Percentiles rank a stretch among this genome's conserved stretches.
These are phyloP conservation scores for Thamnophis sirtalis DNA, from an alignment of 2,113 vertebrate species.

Conservation along the genomic window DNA sequence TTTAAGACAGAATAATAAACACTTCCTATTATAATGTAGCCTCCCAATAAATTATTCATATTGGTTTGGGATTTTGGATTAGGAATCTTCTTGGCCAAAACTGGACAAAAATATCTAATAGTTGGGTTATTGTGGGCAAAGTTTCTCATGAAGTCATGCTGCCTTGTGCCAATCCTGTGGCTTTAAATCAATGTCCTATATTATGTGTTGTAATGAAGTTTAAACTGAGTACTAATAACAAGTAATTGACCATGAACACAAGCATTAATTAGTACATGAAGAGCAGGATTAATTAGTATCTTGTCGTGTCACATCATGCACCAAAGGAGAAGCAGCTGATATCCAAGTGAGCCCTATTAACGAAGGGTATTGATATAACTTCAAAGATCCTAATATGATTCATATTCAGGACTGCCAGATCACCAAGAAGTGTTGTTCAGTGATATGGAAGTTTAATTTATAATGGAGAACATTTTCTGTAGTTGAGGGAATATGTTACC, in stretches of 20 bases:
- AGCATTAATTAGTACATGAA: constrained; percentile 44
- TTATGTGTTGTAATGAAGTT: constrained; percentile 36
- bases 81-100: neutral
- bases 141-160: constrained; percentile 32
- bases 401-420: constrained; percentile 27
- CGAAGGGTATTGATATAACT: constrained; percentile 14
- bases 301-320: constrained; percentile 12
- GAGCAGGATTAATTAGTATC: constrained; percentile 15
- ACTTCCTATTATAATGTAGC: constrained; percentile 11
- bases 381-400: constrained; percentile 20
- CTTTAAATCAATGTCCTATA: constrained; percentile 34
- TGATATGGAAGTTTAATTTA: neutral
- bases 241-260: constrained; percentile 43
- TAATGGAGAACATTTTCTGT: neutral
- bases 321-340: constrained; percentile 36
- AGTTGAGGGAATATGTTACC: neutral
- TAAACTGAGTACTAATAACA: constrained; percentile 26
- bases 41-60: constrained; percentile 20
- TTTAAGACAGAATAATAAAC: neutral
- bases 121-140: constrained; percentile 8
- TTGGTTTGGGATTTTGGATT: neutral
- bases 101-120: constrained; percentile 24
- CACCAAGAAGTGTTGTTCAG: neutral
- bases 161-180: constrained; percentile 26
- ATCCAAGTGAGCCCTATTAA: constrained; percentile 19